These are phyloP conservation scores for Crotalus adamanteus DNA, from an alignment of 2,797 vertebrate species.

Conservation along the genomic window DNA sequence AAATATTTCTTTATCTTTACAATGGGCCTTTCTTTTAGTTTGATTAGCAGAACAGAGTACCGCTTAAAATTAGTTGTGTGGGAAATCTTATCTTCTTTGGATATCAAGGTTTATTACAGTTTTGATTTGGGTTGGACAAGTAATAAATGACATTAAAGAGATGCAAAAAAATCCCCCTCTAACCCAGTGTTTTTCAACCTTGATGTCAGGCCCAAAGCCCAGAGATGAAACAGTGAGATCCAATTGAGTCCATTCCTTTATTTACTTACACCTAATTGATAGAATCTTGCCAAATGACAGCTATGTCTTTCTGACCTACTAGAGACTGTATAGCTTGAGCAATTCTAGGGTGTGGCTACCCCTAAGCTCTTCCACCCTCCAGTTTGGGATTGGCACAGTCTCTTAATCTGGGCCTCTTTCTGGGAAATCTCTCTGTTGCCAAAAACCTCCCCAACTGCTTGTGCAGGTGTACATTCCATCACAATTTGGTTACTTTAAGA, in stretches of 20 bases:
- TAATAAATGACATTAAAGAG: background rate
- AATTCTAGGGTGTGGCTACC: background rate
- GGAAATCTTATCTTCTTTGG: background rate
- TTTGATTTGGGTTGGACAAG: background rate
- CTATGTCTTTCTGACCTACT: background rate
- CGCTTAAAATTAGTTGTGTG: background rate
- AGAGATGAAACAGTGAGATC: background rate
- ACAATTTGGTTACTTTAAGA: background rate
- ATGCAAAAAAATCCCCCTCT: background rate
- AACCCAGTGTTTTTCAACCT: background rate
- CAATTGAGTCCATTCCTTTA: background rate
- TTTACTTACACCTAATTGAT: background rate
- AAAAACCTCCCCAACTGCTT: background rate
- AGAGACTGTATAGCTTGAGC: background rate
- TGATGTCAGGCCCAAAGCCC: background rate
- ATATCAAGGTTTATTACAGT: background rate
- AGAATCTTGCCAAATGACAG: background rate
- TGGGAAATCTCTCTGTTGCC: background rate
- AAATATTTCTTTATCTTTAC: background rate
- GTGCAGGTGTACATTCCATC: background rate
- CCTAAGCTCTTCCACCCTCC: background rate
- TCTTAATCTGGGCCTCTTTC: background rate
- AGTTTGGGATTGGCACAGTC: background rate
- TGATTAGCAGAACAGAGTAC: background rate
- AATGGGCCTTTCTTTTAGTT: background rate